Base-by-base conservation (phyloP, 2,888 invertebrate genomes). In the Galerucella nymphaeae region DNA sequence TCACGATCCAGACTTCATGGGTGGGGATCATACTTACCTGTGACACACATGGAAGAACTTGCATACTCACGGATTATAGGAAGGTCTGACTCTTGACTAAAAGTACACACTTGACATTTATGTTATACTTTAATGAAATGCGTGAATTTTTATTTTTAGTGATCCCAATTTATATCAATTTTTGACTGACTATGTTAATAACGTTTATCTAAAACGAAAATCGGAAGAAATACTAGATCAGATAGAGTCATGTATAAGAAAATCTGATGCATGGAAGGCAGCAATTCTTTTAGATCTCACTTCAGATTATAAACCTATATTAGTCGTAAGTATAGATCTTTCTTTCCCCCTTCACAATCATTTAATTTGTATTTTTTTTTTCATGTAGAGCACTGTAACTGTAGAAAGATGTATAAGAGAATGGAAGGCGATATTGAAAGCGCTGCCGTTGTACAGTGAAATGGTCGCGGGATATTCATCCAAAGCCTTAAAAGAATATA, bases 141-240 rank as follows among this genome's bases (percentile, higher is more conserved):
- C 18, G 10, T 48, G 58, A 13, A 13, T 45, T 58, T 14, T 30
- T 13, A 76, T n/a, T 84, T 83, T 18, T 76, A 90, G 90, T 18
- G 89, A 93, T 59, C 95, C 95, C 83, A 93, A 93, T 2, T 88
- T 97, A 70, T 93, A 95, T 82, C 92, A 92, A 76, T 97, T 96
- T 86, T 88, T 98, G 70, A 92, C 93, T 62, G 94, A 96, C 84
- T 96, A 96, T 86, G 93, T 97, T 30, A 93, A 94, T 78, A 93
- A 95, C 80, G 93, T 93, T 9, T 98, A 96, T 87, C 90, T 95
- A 76, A 94, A 93, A 76, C 91, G 94, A 75, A 91, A 94, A 70
- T 93, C 92, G 81, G 88, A 89, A 58, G 89, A 90, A 79, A 89
- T 92, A 18, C 88, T 90, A 1, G 88, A 88, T 55, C 90, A 90